Evolutionary conservation across 2,888 invertebrate species (phyloP).

Genomic region (Xylota sylvarum): DNA sequence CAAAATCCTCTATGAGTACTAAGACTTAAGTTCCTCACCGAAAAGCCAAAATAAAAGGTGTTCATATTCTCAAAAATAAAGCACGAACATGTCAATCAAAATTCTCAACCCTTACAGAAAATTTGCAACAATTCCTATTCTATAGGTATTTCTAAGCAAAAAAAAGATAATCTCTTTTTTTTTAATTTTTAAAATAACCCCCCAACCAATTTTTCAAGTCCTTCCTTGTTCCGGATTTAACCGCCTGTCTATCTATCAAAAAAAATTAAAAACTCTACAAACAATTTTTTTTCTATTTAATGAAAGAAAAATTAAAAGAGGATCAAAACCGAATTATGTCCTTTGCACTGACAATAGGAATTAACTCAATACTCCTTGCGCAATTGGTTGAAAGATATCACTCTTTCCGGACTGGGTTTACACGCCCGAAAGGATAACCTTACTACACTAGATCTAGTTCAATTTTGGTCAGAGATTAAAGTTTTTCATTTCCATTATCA

Average conservation of each 20-base stretch:
- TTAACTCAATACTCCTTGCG: slow-evolving; percentile 44
- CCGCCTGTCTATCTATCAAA: slow-evolving; percentile 20
- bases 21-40: no score
- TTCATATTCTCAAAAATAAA: not conserved
- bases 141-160: not conserved
- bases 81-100: not conserved
- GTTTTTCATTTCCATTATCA: slow-evolving; percentile 11
- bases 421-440: slow-evolving; percentile 50
- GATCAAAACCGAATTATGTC: slow-evolving; percentile 64
- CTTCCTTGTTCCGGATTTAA: not conserved
- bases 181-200: not conserved
- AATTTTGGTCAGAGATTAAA: slow-evolving; percentile 77
- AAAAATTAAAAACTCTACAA: not conserved
- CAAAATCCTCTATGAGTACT: no score
- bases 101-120: not conserved
- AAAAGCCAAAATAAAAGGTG: no score
- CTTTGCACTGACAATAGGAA: slow-evolving; percentile 49
- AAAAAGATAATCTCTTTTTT: not conserved
- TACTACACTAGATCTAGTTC: slow-evolving; percentile 80
- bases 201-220: not conserved
- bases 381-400: slow-evolving; percentile 48
- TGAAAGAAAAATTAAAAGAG: slow-evolving; percentile 44
- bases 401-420: slow-evolving; percentile 31
- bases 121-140: not conserved
- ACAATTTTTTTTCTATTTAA: slow-evolving; percentile 19